Base-by-base conservation (phyloP, 2,888 invertebrate genomes). In the Cancer borealis region DNA sequence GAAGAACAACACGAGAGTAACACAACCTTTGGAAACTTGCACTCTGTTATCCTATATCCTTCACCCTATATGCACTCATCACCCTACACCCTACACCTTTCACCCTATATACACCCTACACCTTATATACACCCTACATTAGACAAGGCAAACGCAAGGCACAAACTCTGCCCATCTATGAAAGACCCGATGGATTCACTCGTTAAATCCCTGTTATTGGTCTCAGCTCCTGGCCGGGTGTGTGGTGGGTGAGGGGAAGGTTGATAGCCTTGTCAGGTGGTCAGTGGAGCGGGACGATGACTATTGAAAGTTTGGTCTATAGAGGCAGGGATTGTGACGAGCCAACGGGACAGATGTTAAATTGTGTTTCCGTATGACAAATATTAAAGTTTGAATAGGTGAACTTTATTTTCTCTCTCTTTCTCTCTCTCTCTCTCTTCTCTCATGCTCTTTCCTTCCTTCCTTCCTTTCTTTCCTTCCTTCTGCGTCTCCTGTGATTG, bases 261-360 rank as follows among this genome's bases (percentile, higher is more conserved):
- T 73, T 73, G 73, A 73, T 73, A 73, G 21, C n/a, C 73, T 73
- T n/a, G 73, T 73, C 73, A 73, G 73, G n/a, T 73, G 73, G 73
- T 73, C 8, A 73, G n/a, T 73, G 73, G n/a, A 26, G 73, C 73
- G 73, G n/a, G 73, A 6, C n/a, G 73, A 73, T 73, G 73, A n/a
- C 73, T 73, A 73, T 73, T 73, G 73, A 73, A 73, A 73, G 21
- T 73, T 21, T 73, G 21, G 73, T 73, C 73, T n/a, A 73, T 73
- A 73, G 73, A 73, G 73, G 14, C 73, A 73, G 54, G 54, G 54
- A n/a, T 73, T 73, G 73, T 73, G 73, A 73, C 73, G 73, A 73
- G 73, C 73, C 26, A n/a, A 54, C 54, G 54, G 54, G 54, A 17
- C 54, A 12, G 54, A 54, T 54, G 12, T 54, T 17, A 17, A 54